phyloP scores from a whole-genome alignment of 1,140 invertebrate genomes.

The Cydia strobilella region DNA sequence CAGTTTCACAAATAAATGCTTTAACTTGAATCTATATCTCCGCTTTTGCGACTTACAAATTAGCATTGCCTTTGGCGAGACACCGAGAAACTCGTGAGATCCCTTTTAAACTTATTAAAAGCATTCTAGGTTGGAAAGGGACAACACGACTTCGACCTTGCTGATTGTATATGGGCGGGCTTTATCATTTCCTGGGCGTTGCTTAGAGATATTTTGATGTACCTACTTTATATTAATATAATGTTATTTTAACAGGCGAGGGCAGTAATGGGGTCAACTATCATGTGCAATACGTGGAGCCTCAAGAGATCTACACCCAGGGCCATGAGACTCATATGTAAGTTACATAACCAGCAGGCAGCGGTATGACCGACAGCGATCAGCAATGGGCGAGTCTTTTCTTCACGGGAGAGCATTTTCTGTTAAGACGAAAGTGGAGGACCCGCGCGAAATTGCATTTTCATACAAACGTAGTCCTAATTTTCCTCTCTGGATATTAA shows the following conservation, averaged over 20 bases:
- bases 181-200: constrained; percentile 30
- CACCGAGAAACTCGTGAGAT: neutral
- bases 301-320: constrained; percentile 82
- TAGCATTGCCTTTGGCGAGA: neutral
- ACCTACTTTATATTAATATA: constrained; percentile 24
- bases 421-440: too few species aligned
- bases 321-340: constrained; percentile 84
- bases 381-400: too few species aligned
- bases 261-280: constrained; percentile 80
- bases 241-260: constrained; percentile 59
- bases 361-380: too few species aligned
- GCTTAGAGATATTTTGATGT: neutral
- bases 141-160: neutral
- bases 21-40: neutral
- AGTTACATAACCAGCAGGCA: constrained; percentile 54
- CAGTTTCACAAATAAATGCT: neutral
- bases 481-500: too few species aligned
- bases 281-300: constrained; percentile 86
- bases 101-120: neutral
- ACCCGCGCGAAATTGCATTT: too few species aligned
- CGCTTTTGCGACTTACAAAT: constrained; percentile 1
- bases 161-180: neutral
- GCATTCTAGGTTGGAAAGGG: neutral
- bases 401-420: too few species aligned
- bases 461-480: too few species aligned